These are phyloP conservation scores for Eupithecia subfuscata DNA, from an alignment of 2,888 invertebrate genomes.

Conservation along the genomic window DNA sequence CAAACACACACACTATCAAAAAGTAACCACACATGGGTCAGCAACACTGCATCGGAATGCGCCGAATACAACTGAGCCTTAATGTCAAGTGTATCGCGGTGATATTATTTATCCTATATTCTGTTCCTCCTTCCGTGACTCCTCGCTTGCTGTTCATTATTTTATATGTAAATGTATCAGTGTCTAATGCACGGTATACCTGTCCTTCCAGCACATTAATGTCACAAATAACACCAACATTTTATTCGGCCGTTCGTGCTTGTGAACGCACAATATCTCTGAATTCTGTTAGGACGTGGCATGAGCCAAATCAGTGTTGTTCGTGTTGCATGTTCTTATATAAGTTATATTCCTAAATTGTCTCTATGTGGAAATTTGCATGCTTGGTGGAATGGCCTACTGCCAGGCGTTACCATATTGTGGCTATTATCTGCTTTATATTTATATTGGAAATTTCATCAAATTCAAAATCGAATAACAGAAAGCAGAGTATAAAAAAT, in stretches of 20 bases:
- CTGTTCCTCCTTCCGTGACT: conserved; percentile 70
- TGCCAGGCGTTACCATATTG: conserved; percentile 71
- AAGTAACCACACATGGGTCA: conserved; percentile 59
- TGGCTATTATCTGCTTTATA: conserved; percentile 77
- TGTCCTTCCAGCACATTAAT: conserved; percentile 78
- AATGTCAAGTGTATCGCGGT: conserved; percentile 71
- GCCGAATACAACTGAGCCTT: conserved; percentile 72
- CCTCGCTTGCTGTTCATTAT: conserved; percentile 79
- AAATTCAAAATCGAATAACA: conserved; percentile 38
- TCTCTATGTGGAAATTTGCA: conserved; percentile 76
- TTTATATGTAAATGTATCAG: conserved; percentile 67
- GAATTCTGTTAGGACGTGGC: conserved; percentile 72
- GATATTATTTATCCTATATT: conserved; percentile 65
- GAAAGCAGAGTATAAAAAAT: conserved; percentile 28
- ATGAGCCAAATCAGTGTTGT: conserved; percentile 80
- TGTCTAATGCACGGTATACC: conserved; percentile 80
- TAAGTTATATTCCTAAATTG: conserved; percentile 69
- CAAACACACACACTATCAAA: conserved; percentile 58
- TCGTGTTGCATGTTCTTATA: conserved; percentile 81
- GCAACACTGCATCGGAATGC: conserved; percentile 76
- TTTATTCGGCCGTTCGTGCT: conserved; percentile 77
- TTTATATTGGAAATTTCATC: conserved; percentile 56
- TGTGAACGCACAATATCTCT: conserved; percentile 78
- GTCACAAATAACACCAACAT: conserved; percentile 74
- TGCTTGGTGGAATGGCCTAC: conserved; percentile 81